phyloP scores from a whole-genome alignment of 2,113 vertebrate species.

The Chelonoidis abingdonii region DNA sequence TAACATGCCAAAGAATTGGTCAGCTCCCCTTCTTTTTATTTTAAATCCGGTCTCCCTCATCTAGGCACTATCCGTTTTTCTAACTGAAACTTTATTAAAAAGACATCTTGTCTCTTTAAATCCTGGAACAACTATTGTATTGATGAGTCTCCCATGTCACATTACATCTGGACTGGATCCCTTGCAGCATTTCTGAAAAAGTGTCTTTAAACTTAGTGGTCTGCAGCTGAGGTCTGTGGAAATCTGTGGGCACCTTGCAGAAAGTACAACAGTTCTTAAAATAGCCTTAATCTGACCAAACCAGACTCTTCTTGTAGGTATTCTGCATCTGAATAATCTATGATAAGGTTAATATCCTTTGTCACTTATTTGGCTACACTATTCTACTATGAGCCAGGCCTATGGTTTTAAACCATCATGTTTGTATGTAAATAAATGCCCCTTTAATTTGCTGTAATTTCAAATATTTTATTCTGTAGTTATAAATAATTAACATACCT shows the following conservation, averaged over 20 bases:
- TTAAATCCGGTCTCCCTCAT: neutral
- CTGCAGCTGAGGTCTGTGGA: neutral
- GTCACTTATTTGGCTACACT: conserved; percentile 22
- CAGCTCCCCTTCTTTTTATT: neutral
- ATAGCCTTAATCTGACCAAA: conserved; percentile 18
- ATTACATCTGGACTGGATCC: neutral
- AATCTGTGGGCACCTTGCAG: neutral
- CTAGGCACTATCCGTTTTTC: neutral
- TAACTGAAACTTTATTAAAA: neutral
- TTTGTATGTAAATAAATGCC: conserved; percentile 66
- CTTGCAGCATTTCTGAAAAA: neutral
- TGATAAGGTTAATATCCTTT: conserved; percentile 52
- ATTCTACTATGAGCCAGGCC: conserved; percentile 15
- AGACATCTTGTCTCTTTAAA: neutral
- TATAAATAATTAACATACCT: conserved; percentile 74
- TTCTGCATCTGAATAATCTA: conserved; percentile 41
- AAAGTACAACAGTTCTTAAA: conserved; percentile 19
- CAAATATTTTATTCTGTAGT: conserved; percentile 66
- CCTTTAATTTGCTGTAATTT: conserved; percentile 76
- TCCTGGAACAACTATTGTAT: conserved; percentile 9
- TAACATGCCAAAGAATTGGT: neutral
- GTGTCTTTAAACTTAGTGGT: neutral
- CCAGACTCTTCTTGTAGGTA: conserved; percentile 53
- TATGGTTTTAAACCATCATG: conserved; percentile 59
- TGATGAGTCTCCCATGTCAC: neutral